A percentile compares a stretch with the other conserved stretches of the same genome.
Evolutionary conservation across 2,888 invertebrate species (phyloP).

Genomic region (Papilio elwesi): DNA sequence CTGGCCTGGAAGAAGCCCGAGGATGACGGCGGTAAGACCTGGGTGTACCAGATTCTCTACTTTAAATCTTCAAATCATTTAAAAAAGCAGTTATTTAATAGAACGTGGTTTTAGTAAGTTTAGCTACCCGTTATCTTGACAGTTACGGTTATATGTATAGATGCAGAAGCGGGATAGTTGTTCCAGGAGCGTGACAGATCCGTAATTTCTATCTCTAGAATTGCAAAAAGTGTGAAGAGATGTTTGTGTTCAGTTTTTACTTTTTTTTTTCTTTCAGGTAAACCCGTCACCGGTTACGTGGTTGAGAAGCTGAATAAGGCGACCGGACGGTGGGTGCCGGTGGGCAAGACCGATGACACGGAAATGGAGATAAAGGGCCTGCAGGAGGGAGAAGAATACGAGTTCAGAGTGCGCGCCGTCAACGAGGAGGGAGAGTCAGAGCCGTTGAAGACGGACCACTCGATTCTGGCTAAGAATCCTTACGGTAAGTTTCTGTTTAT

Average conservation of each 20-base stretch:
- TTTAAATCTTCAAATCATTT: neutral
- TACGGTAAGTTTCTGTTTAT: slow-evolving; percentile 85
- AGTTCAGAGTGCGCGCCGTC: slow-evolving; percentile 96
- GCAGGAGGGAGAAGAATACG: slow-evolving; percentile 94
- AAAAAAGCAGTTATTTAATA: no score
- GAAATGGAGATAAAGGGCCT: slow-evolving; percentile 93
- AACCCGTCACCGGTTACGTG: slow-evolving; percentile 95
- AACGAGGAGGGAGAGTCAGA: slow-evolving; percentile 98
- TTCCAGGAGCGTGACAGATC: no score
- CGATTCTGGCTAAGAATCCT: slow-evolving; percentile 97
- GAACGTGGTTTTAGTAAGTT: no score
- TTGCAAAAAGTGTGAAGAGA: neutral
- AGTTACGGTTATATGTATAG: no score
- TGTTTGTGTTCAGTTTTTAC: neutral
- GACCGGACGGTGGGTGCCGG: slow-evolving; percentile 96
- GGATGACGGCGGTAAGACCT: slow-evolving; percentile 93
- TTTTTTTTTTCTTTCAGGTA: slow-evolving; percentile 67
- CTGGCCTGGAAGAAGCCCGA: slow-evolving; percentile 97
- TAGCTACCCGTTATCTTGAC: no score
- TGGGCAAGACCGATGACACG: slow-evolving; percentile 93
- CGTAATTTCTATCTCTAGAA: neutral
- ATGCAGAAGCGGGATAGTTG: no score
- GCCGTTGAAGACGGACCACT: slow-evolving; percentile 95
- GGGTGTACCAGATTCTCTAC: no score
- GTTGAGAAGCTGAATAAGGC: slow-evolving; percentile 97